Conservation (phyloP, 2,797 vertebrate species). For the Dendrocincla fuliginosa region DNA sequence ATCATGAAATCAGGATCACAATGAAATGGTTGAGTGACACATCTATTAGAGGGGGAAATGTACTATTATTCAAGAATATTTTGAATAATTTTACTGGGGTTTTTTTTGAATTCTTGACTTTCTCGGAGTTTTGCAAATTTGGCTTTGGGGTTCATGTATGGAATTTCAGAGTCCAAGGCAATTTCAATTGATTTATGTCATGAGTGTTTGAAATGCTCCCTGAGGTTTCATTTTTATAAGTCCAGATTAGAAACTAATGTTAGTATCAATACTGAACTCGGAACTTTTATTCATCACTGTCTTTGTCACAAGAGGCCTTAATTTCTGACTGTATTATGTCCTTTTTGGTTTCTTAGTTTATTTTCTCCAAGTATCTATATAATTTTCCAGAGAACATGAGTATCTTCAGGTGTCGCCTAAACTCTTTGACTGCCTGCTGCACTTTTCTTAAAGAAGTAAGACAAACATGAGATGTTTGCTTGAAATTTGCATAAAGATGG, state of each 20-base stretch:
- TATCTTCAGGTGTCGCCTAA: not conserved
- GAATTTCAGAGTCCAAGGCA: not conserved
- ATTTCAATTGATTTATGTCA: not conserved
- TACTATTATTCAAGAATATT: not conserved
- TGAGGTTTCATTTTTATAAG: not conserved
- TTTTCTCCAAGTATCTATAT: not conserved
- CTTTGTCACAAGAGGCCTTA: not conserved
- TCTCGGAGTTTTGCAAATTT: not conserved
- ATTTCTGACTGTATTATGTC: not conserved
- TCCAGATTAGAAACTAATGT: not conserved
- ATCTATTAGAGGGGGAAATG: not conserved
- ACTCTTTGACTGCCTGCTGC: not conserved
- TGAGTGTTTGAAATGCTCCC: not conserved
- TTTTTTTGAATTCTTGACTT: not conserved
- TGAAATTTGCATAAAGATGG: not conserved
- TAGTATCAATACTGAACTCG: not conserved
- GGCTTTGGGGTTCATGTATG: not conserved
- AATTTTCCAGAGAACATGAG: not conserved
- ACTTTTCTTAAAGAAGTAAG: not conserved
- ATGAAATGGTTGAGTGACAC: not conserved
- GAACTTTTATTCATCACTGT: not conserved
- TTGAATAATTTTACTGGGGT: not conserved
- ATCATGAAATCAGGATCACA: not conserved
- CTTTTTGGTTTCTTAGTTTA: not conserved
- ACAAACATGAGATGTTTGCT: not conserved